Conservation (phyloP, 2,888 invertebrate genomes). For the Teleiodes luculella region DNA sequence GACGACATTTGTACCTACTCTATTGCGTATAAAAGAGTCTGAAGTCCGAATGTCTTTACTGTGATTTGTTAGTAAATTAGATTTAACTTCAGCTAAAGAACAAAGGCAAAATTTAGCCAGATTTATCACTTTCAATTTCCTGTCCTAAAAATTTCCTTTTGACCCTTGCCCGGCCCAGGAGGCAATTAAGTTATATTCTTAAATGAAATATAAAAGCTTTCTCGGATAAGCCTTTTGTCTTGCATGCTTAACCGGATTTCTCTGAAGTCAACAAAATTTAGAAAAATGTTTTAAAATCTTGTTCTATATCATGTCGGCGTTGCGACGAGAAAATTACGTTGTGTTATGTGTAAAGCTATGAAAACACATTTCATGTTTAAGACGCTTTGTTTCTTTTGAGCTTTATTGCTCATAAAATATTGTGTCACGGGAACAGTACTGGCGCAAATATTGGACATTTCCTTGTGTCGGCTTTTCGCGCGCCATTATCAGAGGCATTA, state of each 20-base stretch:
- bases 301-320: neutral
- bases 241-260: neutral
- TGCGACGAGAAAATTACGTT: neutral
- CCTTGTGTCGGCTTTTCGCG: slow-evolving; percentile 22
- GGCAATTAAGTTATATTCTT: neutral
- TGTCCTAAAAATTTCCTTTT: neutral
- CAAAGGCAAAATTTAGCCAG: neutral
- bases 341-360: neutral
- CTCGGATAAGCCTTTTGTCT: neutral
- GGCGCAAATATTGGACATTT: slow-evolving; percentile 20
- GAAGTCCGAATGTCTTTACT: too few species aligned
- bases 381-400: slow-evolving; percentile 6
- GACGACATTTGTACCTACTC: too few species aligned
- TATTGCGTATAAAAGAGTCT: too few species aligned
- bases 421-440: slow-evolving; percentile 5
- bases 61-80: too few species aligned
- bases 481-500: slow-evolving; percentile 31
- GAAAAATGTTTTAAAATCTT: neutral
- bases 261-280: neutral
- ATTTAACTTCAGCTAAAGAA: too few species aligned
- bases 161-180: neutral
- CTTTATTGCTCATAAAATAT: slow-evolving; percentile 10
- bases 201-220: neutral
- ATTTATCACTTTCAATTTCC: neutral
- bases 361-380: neutral